Evolutionary conservation across 1,140 invertebrate genomes (phyloP), one percentile per base, ranked within the genome.

Genomic region (Eufriesea mexicana): DNA sequence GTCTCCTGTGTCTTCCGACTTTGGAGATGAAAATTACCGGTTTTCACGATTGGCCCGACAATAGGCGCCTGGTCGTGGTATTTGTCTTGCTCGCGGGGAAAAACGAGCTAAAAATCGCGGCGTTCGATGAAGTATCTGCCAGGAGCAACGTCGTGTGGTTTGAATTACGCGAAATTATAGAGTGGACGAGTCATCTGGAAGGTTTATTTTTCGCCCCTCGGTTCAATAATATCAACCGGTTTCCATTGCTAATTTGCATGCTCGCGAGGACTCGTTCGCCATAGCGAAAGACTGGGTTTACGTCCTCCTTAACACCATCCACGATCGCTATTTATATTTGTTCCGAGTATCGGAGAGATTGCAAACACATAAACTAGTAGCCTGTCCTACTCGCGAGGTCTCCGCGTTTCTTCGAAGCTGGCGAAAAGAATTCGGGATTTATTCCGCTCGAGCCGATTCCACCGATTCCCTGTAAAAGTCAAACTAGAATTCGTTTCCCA

Each of bases 211-310:
- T 42, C n/a, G 67, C 47, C 28, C 25, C 23, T 28, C 7, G 8
- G 9, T 78, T 67, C 12, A 66, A 78, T 42, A 47, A 70, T 47
- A 62, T 61, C 67, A 79, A 79, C 68, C 67, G 78, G 78, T 79
- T 79, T 23, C 10, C 25, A 8, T 6, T 8, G 10, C 47, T 18
- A 18, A 42, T 79, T 51, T 79, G 57, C 78, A 72, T 72, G 62
- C 62, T 72, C 55, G 6, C 42, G 2, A 20, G 42, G 20, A 54
- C 75, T 5, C n/a, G 64, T 47, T 49, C 14, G 42, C 28, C 18
- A 35, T 25, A 9, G 6, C 16, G 54, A 78, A 68, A 54, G 45
- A 35, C 10, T 45, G 9, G 28, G 18, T 25, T 16, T 45, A 78
- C 54, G 64, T 28, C 5, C 5, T 5, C 23, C 12, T 51, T 51